Evolutionary conservation across 35 echinoderm and acorn worm genomes (phyloP).

Genomic region (Stichopus chloronotus): DNA sequence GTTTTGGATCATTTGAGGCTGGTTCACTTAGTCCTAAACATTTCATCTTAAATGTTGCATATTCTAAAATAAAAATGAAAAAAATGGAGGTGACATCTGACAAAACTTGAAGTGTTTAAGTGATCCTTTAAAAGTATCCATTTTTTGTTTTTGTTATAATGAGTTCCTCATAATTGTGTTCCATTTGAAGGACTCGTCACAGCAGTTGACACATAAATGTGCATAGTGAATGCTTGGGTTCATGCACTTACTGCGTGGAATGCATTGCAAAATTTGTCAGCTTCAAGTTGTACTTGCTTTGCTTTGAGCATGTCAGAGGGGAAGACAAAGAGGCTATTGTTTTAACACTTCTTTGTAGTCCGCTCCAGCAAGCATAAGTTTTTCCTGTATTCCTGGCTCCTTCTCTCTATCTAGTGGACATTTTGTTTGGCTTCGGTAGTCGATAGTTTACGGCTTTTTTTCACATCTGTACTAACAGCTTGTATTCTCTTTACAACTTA

Average conservation of each 20-base stretch:
- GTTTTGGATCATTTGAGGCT: too few relatives aligned
- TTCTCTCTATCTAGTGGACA: neutral
- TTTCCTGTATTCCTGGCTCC: neutral
- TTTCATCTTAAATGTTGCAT: too few relatives aligned
- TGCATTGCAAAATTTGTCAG: neutral
- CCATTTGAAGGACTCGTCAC: too few relatives aligned
- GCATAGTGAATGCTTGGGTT: neutral
- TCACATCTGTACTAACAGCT: neutral
- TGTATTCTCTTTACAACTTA: neutral
- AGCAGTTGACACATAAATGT: too few relatives aligned
- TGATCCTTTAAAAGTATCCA: too few relatives aligned
- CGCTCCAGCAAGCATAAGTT: neutral
- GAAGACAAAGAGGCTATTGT: neutral
- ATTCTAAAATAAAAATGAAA: too few relatives aligned
- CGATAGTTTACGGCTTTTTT: neutral
- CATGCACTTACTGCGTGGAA: neutral
- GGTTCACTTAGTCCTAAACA: too few relatives aligned
- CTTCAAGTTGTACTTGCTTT: neutral
- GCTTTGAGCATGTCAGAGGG: neutral
- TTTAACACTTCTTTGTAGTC: neutral
- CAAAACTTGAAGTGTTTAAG: too few relatives aligned
- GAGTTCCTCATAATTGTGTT: too few relatives aligned
- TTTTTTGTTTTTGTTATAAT: too few relatives aligned
- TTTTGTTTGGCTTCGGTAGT: neutral
- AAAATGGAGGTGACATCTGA: too few relatives aligned